A percentile compares a stretch with the other conserved stretches of the same genome.
Evolutionary conservation across 2,797 vertebrate genomes (phyloP).

Genomic region (Microcaecilia unicolor): DNA sequence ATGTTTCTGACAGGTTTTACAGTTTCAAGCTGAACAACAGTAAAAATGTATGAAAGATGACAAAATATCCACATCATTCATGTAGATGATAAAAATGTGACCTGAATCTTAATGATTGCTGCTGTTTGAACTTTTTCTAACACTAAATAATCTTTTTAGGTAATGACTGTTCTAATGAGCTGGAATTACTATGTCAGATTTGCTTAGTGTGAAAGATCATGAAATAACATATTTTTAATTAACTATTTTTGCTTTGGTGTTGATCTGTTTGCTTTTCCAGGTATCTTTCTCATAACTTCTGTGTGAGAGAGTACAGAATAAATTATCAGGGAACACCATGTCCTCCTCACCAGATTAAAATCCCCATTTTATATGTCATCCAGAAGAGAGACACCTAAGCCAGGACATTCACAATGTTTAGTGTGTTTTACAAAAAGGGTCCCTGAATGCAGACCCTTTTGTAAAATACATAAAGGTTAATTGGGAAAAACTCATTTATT

Average conservation of each 20-base stretch:
- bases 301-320: no score
- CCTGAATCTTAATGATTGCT: background rate
- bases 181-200: background rate
- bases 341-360: no score
- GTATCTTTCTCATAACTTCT: background rate
- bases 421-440: no score
- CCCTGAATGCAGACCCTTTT: no score
- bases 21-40: conserved; percentile 5
- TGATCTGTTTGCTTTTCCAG: background rate
- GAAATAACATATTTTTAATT: background rate
- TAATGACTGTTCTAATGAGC: conserved; percentile 1
- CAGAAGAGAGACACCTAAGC: no score
- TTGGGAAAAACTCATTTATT: no score
- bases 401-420: no score
- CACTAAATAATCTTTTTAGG: background rate
- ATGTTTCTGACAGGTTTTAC: background rate
- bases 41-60: background rate
- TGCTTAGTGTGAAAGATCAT: background rate
- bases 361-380: no score
- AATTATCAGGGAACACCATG: no score
- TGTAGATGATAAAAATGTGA: background rate
- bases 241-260: background rate
- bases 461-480: no score
- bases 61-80: background rate
- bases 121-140: background rate